These are phyloP conservation scores for Tridacna gigas DNA, from an alignment of 2,888 invertebrate species.

Conservation along the genomic window DNA sequence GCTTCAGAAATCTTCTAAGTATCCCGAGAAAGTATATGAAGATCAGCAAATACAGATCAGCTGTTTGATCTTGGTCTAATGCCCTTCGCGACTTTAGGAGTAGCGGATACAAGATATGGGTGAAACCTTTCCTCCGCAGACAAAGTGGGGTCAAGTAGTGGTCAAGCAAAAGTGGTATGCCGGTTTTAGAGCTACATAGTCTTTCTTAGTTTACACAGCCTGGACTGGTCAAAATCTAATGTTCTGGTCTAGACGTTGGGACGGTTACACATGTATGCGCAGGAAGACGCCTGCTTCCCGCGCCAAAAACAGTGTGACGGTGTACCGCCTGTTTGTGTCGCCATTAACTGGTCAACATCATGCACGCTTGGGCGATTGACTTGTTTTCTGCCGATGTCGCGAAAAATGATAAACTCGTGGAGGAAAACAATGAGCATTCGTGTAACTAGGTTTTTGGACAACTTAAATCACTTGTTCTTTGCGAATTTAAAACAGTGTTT, in stretches of 20 bases:
- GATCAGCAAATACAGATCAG: background rate
- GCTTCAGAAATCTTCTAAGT: background rate
- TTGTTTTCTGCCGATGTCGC: too few species aligned
- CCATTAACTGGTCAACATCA: background rate
- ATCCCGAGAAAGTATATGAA: background rate
- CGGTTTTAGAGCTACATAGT: constrained; percentile 3
- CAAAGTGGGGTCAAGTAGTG: constrained; percentile 38
- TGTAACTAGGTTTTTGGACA: too few species aligned
- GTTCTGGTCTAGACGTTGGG: background rate
- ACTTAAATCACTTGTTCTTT: too few species aligned
- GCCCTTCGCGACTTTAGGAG: background rate
- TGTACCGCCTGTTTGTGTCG: background rate
- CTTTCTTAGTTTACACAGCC: background rate
- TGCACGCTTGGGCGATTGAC: background rate
- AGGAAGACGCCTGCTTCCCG: background rate
- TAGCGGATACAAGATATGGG: background rate
- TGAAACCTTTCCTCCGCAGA: constrained; percentile 14
- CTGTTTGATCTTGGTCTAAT: background rate
- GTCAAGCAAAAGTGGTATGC: constrained; percentile 46
- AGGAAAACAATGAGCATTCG: too few species aligned
- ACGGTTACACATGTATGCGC: background rate
- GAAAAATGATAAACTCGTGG: too few species aligned
- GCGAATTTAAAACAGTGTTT: too few species aligned
- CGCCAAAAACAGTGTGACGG: background rate
- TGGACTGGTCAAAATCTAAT: background rate